These are phyloP conservation scores for Papilio xuthus DNA, from an alignment of 1,140 invertebrate genomes.

Conservation along the genomic window DNA sequence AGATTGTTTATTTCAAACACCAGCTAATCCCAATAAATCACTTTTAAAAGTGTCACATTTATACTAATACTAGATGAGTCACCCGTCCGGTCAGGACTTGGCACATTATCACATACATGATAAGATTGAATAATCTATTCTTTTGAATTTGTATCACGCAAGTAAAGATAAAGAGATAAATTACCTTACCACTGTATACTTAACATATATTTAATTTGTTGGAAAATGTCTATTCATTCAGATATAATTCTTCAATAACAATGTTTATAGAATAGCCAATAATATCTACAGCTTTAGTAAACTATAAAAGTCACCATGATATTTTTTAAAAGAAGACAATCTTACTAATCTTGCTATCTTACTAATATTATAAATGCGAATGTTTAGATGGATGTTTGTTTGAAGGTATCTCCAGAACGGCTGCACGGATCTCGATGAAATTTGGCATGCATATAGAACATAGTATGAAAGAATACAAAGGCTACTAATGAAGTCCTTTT, in stretches of 20 bases:
- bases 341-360: too few relatives aligned
- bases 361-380: too few relatives aligned
- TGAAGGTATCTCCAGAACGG: too few relatives aligned
- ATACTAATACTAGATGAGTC: conserved; percentile 31
- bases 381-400: too few relatives aligned
- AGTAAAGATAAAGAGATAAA: conserved; percentile 23
- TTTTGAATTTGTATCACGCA: conserved; percentile 19
- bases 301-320: too few relatives aligned
- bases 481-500: too few relatives aligned
- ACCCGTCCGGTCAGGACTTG: neutral
- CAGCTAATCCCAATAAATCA: conserved; percentile 20
- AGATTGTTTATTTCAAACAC: neutral
- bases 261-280: neutral
- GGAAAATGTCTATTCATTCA: neutral
- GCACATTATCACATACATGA: neutral
- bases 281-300: neutral
- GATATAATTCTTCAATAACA: neutral
- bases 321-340: too few relatives aligned
- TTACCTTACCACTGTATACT: neutral
- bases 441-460: too few relatives aligned
- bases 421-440: too few relatives aligned
- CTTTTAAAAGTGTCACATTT: conserved; percentile 25
- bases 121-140: conserved; percentile 37
- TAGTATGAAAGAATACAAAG: too few relatives aligned
- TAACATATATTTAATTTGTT: conserved; percentile 4